A percentile compares a stretch with the other conserved stretches of the same genome.
These are phyloP conservation scores for Stegastes partitus DNA, from an alignment of 2,113 vertebrate species.

Conservation along the genomic window DNA sequence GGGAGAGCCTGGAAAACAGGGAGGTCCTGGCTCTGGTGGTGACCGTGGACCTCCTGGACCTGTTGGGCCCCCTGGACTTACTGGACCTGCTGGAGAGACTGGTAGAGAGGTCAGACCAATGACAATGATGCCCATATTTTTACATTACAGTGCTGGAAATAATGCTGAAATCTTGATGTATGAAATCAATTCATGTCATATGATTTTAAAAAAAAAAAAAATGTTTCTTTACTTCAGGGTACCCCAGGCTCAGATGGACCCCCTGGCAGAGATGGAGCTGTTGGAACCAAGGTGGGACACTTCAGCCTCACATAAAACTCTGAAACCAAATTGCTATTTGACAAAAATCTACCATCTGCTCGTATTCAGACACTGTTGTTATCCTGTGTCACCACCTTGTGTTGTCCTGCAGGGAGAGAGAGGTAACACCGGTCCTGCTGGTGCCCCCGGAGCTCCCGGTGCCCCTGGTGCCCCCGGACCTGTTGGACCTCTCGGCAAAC, in stretches of 20 bases:
- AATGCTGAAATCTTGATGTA: background rate
- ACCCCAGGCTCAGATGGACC: constrained; percentile 94
- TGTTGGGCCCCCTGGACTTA: constrained; percentile 94
- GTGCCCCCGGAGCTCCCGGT: constrained; percentile 92
- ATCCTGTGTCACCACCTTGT: constrained; percentile 10
- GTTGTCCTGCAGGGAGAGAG: constrained; percentile 90
- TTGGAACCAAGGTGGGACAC: constrained; percentile 90
- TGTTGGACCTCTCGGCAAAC: constrained; percentile 95
- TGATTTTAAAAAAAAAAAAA: background rate
- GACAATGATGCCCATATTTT: constrained; percentile 1
- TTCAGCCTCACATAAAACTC: background rate
- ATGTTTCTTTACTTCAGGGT: constrained; percentile 83
- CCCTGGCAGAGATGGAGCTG: constrained; percentile 92
- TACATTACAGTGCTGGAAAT: background rate
- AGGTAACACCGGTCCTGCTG: constrained; percentile 91
- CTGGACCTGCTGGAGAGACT: constrained; percentile 92
- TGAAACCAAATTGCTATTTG: background rate
- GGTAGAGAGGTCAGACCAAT: constrained; percentile 92
- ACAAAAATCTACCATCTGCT: background rate
- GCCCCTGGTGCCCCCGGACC: constrained; percentile 91
- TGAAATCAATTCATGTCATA: background rate
- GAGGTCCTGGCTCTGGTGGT: constrained; percentile 87
- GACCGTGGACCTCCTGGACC: constrained; percentile 96
- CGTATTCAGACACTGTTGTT: background rate
- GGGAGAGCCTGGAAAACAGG: constrained; percentile 98